Evolutionary conservation across 2,797 vertebrate genomes (phyloP), one percentile per base, ranked within the genome.

Genomic region (Hafferia zeledoni): DNA sequence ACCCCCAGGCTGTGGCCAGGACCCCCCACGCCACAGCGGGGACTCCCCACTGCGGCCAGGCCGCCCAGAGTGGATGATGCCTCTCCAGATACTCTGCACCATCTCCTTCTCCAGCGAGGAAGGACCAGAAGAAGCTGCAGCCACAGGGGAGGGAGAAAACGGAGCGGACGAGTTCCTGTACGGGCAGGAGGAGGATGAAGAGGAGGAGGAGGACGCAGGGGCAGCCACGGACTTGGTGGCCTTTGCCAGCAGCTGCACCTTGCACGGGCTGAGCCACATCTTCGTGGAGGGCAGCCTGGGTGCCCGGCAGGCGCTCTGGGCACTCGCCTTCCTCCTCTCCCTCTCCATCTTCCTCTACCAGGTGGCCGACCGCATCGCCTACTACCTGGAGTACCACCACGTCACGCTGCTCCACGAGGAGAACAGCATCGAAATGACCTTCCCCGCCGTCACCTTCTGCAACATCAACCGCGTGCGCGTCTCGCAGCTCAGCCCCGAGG

Each of bases 81-180:
- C 99, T 9, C 98, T 99, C 96, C 98, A 99, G 95, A 99, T 99
- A 93, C 99, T 99, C 97, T 99, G 99, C 97, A 99, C 99, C 87
- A 97, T 99, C 97, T 99, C 99, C 49, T 99, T 99, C 85, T 98
- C 99, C 14, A 98, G 97, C 2, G 98, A 99, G 12, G 96, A 97
- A 49, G 88, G 46, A 41, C 90, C 70, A 22, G 56, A 50, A 61
- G 98, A 99, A 9, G 91, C 97, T 25, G 12, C 61, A 35, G 33
- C 49, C 69, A 5, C 76, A 22, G 75, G 30, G 75, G 82, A 61
- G 53, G 79, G 31, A n/a, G 96, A 95, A 52, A 93, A 83, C 1
- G 64, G 69, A 80, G 83, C 67, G 2, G 78, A 94, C 0, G 67
- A 89, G 33, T 91, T 95, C 64, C 71, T 95, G 1, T 93, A 93